A percentile compares a stretch with the other conserved stretches of the same genome.
Conservation (phyloP, 2,797 vertebrate species). For the Spinus pinus region DNA sequence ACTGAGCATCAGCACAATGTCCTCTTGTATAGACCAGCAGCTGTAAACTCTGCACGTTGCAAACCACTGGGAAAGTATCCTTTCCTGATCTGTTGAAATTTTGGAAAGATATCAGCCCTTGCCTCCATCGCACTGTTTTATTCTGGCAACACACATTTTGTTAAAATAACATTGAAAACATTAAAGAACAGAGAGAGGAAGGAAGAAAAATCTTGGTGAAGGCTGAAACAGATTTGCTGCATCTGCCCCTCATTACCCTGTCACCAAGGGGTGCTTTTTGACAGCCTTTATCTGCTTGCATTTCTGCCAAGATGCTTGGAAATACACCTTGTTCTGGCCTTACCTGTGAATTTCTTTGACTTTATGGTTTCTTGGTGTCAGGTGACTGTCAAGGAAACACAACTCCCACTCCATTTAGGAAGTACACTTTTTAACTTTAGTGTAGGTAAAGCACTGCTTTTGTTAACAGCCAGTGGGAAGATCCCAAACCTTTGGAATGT, state of each 20-base stretch:
- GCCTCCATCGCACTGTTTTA: neutral
- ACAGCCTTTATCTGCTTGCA: neutral
- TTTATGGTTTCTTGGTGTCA: neutral
- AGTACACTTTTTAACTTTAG: neutral
- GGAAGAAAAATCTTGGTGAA: neutral
- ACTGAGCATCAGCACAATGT: neutral
- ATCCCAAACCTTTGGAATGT: neutral
- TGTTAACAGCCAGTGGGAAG: neutral
- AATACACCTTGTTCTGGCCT: neutral
- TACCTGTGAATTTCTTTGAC: neutral
- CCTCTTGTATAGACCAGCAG: neutral
- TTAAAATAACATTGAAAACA: neutral
- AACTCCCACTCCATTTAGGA: neutral
- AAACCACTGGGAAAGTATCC: neutral
- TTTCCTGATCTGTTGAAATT: neutral
- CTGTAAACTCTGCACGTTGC: neutral
- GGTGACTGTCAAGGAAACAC: neutral
- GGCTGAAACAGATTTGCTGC: neutral
- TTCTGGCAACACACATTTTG: neutral
- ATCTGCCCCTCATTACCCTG: neutral
- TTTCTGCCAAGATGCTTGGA: neutral
- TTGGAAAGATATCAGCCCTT: neutral
- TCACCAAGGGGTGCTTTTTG: neutral
- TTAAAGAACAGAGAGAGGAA: neutral
- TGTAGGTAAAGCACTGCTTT: neutral